Percentiles rank a stretch among this genome's conserved stretches.
phyloP scores from a whole-genome alignment of 2,888 invertebrate genomes.

The Lobophora halterata region DNA sequence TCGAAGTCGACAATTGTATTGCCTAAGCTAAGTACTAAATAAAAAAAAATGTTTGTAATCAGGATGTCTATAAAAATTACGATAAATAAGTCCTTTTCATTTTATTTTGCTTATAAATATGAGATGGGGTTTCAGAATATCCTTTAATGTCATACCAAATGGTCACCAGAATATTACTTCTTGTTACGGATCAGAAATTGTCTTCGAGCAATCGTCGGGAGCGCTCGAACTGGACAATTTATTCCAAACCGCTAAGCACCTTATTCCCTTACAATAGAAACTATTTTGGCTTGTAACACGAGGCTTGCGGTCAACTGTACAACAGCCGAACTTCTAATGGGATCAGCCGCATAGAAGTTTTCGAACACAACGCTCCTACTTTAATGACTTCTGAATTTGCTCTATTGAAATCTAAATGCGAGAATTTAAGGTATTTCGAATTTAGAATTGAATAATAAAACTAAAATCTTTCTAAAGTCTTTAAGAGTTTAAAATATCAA shows the following conservation, averaged over 20 bases:
- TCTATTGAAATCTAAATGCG: too few relatives aligned
- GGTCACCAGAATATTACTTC: constrained; percentile 19
- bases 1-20: too few relatives aligned
- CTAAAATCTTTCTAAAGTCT: too few relatives aligned
- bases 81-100: too few relatives aligned
- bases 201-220: constrained; percentile 15
- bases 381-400: constrained; percentile 18
- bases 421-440: too few relatives aligned
- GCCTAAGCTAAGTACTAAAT: too few relatives aligned
- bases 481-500: too few relatives aligned
- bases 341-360: constrained; percentile 15
- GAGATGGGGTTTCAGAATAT: too few relatives aligned
- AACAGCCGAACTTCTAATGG: constrained; percentile 18
- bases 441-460: too few relatives aligned
- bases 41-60: constrained; percentile 2
- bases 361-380: constrained; percentile 12
- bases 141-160: constrained; percentile 2
- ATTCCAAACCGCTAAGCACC: constrained; percentile 4
- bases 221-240: constrained; percentile 8
- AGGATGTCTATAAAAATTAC: too few relatives aligned
- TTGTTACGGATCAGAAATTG: constrained; percentile 17
- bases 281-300: constrained; percentile 7
- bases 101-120: too few relatives aligned
- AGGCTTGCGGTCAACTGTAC: constrained; percentile 15
- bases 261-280: constrained; percentile 8